Percentiles rank a stretch among this genome's conserved stretches.
These are phyloP conservation scores for Lagopus leucura DNA, from an alignment of 2,113 vertebrate genomes.

Conservation along the genomic window DNA sequence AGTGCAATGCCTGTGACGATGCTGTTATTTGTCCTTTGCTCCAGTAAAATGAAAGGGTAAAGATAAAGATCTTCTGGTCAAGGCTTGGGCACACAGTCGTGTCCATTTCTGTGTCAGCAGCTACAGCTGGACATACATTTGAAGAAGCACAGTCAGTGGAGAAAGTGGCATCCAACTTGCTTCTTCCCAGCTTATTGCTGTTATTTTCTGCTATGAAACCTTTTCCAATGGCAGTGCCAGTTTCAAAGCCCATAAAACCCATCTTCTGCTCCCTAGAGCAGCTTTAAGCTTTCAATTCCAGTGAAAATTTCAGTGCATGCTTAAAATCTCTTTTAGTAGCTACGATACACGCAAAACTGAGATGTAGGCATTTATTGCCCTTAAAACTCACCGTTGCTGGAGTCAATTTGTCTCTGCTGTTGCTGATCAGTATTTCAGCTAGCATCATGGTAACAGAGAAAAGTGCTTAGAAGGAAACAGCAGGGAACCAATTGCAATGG, in stretches of 20 bases:
- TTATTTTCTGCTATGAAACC: not conserved
- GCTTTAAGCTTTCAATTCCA: not conserved
- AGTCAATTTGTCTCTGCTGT: slow-evolving; percentile 40
- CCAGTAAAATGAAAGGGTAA: too few relatives aligned
- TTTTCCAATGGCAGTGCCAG: not conserved
- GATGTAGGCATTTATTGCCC: not conserved
- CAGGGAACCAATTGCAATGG: slow-evolving; percentile 27
- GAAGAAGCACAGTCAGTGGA: not conserved
- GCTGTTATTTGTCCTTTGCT: not conserved
- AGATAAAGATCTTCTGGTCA: not conserved
- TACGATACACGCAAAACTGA: not conserved
- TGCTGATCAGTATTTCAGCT: not conserved
- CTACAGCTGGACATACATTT: fast-evolving
- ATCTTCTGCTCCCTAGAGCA: not conserved
- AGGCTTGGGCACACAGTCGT: not conserved
- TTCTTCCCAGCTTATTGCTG: not conserved
- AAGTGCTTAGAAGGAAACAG: slow-evolving; percentile 38
- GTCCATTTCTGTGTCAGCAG: not conserved
- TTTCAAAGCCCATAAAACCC: not conserved
- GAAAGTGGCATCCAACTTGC: not conserved
- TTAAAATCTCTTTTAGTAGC: slow-evolving; percentile 3
- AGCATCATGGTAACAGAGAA: slow-evolving; percentile 20
- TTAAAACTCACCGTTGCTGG: not conserved
- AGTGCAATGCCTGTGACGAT: not conserved
- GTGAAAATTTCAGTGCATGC: not conserved